Conservation (phyloP, 2,888 invertebrate genomes). For the Macrophya annulata region DNA sequence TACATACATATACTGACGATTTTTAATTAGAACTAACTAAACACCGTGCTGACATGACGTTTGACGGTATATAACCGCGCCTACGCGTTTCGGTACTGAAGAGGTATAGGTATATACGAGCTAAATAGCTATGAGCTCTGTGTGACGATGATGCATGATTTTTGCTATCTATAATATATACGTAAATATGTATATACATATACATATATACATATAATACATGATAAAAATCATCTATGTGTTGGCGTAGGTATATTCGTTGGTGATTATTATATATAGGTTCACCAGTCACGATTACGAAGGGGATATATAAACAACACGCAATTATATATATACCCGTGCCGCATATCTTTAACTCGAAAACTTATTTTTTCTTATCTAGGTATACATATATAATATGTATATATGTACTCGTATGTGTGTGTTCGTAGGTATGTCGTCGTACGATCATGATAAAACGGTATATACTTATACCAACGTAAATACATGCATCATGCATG, state of each 20-base stretch:
- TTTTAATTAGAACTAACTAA: constrained; percentile 42
- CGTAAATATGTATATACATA: neutral
- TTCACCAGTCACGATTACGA: neutral
- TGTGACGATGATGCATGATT: constrained; percentile 59
- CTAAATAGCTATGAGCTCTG: constrained; percentile 19
- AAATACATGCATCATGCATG: neutral
- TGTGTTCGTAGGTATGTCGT: neutral
- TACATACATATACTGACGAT: neutral
- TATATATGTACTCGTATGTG: no score
- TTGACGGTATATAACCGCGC: neutral
- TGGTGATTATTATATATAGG: no score
- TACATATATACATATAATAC: neutral
- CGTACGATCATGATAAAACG: neutral
- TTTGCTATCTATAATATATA: neutral
- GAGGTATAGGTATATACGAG: neutral
- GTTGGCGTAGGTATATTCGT: no score
- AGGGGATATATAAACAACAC: constrained; percentile 17
- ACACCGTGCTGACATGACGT: constrained; percentile 8
- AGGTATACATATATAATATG: no score
- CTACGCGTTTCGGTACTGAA: neutral
- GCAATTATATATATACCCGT: constrained; percentile 5
- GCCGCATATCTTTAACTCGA: constrained; percentile 14
- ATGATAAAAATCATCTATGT: neutral
- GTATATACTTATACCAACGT: neutral
- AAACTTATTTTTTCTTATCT: constrained; percentile 28